phyloP scores from a whole-genome alignment of 2,113 vertebrate genomes.

The Chascanopsetta lugubris region DNA sequence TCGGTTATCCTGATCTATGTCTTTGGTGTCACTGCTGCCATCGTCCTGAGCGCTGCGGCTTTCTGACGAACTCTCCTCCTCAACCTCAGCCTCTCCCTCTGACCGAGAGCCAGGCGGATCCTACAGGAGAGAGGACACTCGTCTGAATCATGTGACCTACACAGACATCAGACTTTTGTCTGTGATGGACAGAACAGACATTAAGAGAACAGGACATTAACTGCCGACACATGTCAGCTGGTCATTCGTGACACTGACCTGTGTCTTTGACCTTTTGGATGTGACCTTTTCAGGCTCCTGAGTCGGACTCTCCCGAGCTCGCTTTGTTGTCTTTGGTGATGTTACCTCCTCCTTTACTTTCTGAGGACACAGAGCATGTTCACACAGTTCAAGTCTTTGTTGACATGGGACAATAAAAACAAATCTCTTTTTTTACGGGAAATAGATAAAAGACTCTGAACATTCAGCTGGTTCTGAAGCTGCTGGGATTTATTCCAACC shows the following conservation, averaged over 20 bases:
- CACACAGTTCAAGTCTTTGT: not conserved
- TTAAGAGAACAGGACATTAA: too few relatives aligned
- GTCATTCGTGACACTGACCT: constrained; percentile 79
- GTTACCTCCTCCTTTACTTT: constrained; percentile 91
- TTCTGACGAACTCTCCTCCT: constrained; percentile 93
- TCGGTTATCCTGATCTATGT: constrained; percentile 99
- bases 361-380: constrained; percentile 68
- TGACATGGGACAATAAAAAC: not conserved
- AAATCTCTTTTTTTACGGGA: not conserved
- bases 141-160: not conserved
- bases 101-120: constrained; percentile 91
- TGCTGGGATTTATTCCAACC: too few relatives aligned
- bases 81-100: constrained; percentile 80
- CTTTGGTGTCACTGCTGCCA: constrained; percentile 97
- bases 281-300: constrained; percentile 87
- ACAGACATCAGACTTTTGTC: too few relatives aligned
- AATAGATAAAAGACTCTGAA: too few relatives aligned
- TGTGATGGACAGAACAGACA: too few relatives aligned
- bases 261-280: constrained; percentile 93
- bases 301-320: constrained; percentile 87
- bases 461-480: too few relatives aligned
- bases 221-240: not conserved
- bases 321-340: constrained; percentile 91
- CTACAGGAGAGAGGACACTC: constrained; percentile 70
- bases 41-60: constrained; percentile 97